Evolutionary conservation across 2,797 vertebrate species (phyloP).

Genomic region (Steatocranus sp.): DNA sequence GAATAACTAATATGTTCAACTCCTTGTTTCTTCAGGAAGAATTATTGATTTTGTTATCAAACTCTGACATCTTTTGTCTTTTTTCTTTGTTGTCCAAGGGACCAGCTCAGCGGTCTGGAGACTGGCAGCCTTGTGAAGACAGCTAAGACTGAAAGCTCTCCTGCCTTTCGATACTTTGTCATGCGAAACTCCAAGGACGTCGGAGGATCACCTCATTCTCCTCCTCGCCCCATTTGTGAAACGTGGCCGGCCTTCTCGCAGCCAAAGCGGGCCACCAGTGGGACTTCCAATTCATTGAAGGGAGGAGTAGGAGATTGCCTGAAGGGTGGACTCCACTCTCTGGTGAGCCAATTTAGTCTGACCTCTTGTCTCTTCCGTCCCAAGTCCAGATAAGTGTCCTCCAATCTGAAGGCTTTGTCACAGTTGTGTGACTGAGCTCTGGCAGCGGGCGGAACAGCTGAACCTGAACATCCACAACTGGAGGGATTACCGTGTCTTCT

Average conservation of each 20-base stretch:
- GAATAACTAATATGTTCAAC: background rate
- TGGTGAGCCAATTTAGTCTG: conserved; percentile 62
- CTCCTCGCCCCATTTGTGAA: conserved; percentile 44
- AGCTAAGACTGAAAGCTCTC: background rate
- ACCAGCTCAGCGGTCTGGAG: background rate
- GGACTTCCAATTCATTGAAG: conserved; percentile 48
- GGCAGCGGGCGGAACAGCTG: conserved; percentile 24
- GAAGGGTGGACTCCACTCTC: conserved; percentile 52
- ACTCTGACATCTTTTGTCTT: background rate
- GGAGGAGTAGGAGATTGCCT: conserved; percentile 50
- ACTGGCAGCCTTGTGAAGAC: background rate
- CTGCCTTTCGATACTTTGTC: conserved; percentile 28
- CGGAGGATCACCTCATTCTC: conserved; percentile 39
- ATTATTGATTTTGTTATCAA: background rate
- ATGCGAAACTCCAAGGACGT: conserved; percentile 51
- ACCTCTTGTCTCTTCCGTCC: conserved; percentile 50
- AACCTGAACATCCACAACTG: conserved; percentile 58
- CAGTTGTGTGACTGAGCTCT: conserved; percentile 43
- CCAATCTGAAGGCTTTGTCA: conserved; percentile 69
- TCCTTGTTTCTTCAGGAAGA: background rate
- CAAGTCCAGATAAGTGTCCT: conserved; percentile 62
- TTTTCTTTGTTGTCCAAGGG: background rate
- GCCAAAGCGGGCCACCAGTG: conserved; percentile 21
- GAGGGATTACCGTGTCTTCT: conserved; percentile 42
- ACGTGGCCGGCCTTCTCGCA: conserved; percentile 8